Conservation (phyloP, 2,113 vertebrate species). For the Camelus bactrianus region DNA sequence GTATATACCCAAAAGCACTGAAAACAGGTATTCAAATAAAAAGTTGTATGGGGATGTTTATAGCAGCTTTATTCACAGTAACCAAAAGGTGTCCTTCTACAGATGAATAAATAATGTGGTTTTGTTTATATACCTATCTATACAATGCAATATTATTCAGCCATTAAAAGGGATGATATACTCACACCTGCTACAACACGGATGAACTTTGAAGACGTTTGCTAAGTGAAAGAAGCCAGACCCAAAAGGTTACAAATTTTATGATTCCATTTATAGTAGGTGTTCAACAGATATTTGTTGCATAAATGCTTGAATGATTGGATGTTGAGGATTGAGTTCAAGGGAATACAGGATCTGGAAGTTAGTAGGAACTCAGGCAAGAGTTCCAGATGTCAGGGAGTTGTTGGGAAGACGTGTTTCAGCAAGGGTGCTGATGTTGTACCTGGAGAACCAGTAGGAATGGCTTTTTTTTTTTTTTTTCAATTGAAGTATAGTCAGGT, state of each 20-base stretch:
- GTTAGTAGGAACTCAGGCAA: not conserved
- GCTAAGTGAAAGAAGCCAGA: not conserved
- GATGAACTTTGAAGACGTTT: not conserved
- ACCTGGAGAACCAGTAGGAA: not conserved
- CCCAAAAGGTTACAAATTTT: not conserved
- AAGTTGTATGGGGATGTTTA: not conserved
- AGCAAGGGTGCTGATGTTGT: not conserved
- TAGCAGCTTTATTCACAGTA: not conserved
- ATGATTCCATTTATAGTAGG: not conserved
- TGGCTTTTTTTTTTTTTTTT: too few species aligned
- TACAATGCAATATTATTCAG: not conserved
- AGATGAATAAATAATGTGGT: not conserved
- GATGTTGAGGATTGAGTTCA: not conserved
- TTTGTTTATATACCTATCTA: not conserved
- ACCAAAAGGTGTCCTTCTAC: not conserved
- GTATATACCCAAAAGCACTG: not conserved
- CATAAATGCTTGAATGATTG: not conserved
- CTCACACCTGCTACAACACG: not conserved
- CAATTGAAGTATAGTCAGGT: too few species aligned
- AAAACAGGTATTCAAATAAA: slow-evolving; percentile 12
- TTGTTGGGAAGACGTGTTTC: not conserved
- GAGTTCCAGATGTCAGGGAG: not conserved
- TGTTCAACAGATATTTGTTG: not conserved
- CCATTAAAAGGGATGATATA: not conserved
- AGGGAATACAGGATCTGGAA: not conserved